These are phyloP conservation scores for Hydropsyche tenuis DNA, from an alignment of 1,140 invertebrate genomes.

Conservation along the genomic window DNA sequence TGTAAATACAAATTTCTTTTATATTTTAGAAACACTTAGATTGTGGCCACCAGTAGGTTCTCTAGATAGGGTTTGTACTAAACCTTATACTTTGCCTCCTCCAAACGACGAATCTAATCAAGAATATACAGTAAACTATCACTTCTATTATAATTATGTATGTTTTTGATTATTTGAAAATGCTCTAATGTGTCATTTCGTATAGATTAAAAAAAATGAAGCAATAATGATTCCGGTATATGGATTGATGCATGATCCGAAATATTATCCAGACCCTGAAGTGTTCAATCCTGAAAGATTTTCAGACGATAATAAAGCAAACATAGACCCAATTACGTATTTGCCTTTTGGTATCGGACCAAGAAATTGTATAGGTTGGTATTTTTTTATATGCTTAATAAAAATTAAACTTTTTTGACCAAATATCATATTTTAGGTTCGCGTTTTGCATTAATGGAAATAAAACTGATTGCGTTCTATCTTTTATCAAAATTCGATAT, in stretches of 20 bases:
- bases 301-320: slow-evolving; percentile 54
- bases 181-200: background rate
- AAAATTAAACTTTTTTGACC: background rate
- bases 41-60: slow-evolving; percentile 64
- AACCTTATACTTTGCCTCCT: slow-evolving; percentile 52
- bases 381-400: no score
- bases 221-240: slow-evolving; percentile 56
- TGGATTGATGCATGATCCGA: slow-evolving; percentile 57
- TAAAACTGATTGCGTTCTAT: slow-evolving; percentile 59
- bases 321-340: slow-evolving; percentile 53
- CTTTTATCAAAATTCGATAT: slow-evolving; percentile 65
- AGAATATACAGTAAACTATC: background rate
- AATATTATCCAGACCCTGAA: slow-evolving; percentile 59
- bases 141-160: background rate
- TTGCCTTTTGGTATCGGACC: slow-evolving; percentile 65
- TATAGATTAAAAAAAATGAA: slow-evolving; percentile 6
- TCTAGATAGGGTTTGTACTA: slow-evolving; percentile 58
- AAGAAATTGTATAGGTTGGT: slow-evolving; percentile 48
- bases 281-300: slow-evolving; percentile 63
- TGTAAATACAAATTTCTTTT: background rate
- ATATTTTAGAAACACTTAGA: slow-evolving; percentile 62
- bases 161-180: background rate
- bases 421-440: slow-evolving; percentile 50
- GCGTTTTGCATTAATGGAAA: slow-evolving; percentile 57
- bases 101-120: slow-evolving; percentile 36